Evolutionary conservation across 2,113 vertebrate genomes (phyloP), one percentile per base, ranked within the genome.

Genomic region (Ictalurus furcatus): DNA sequence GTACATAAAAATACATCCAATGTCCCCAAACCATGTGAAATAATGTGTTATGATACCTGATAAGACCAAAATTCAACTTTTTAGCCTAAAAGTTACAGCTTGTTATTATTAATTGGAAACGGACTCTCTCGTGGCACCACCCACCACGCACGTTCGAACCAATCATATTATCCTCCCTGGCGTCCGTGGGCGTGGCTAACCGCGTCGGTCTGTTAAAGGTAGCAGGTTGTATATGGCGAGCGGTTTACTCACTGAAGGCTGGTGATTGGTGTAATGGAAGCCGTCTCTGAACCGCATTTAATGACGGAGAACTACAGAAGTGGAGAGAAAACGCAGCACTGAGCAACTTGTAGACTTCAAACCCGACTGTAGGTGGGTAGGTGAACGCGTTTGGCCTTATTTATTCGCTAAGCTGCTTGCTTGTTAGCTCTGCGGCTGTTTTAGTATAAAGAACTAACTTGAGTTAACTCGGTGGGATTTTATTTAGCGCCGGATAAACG

Each of bases 221-320:
- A 96, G 96, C 96, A 96, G 96, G 95, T 96, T 96, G 95, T 84
- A 17, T 79, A 84, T 73, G 56, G 61, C 74, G 63, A 78, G 58
- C 17, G 6, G 84, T 67, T 21, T 12, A 34, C 34, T 34, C 34
- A 34, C 34, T 34, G 34, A 34, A 1, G 34, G 34, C 34, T 34
- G 34, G 34, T 34, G 34, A 34, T 34, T 34, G 34, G 34, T 34
- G 34, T 34, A 34, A 34, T 34, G 34, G 34, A 34, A 34, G 34
- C 34, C 34, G 34, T 34, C 34, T 1, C 34, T 34, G 34, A 34
- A 34, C 34, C 34, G 1, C 34, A 34, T 34, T 34, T 34, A 34
- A 34, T 34, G 34, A 34, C 34, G 34, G 34, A 34, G 34, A 34
- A 34, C 34, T 34, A 34, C 34, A 34, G 34, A 34, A 34, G 34